Percentiles rank a stretch among this genome's conserved stretches.
Conservation (phyloP, 1,140 invertebrate genomes). For the Bombus affinis region DNA sequence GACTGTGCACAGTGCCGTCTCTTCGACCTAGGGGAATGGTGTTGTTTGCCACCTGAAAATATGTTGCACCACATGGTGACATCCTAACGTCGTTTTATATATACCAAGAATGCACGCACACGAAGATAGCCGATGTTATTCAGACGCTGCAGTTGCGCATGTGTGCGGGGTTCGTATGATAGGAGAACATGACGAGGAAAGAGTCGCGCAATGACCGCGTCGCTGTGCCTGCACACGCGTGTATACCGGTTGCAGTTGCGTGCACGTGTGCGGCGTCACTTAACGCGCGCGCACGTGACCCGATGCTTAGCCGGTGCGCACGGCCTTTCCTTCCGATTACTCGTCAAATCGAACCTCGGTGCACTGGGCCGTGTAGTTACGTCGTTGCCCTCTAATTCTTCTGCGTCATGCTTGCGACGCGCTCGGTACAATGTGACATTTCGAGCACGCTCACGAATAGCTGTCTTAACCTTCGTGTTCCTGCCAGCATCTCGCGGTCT, state of each 20-base stretch:
- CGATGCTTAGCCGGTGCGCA: neutral
- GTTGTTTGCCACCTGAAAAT: constrained; percentile 59
- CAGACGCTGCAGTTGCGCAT: neutral
- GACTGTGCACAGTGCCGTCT: constrained; percentile 14
- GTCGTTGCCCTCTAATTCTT: neutral
- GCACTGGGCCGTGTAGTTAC: neutral
- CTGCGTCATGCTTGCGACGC: neutral
- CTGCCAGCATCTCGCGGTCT: neutral
- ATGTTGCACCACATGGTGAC: constrained; percentile 69
- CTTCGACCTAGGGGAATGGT: constrained; percentile 22
- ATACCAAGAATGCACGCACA: neutral
- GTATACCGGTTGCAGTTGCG: constrained; percentile 18
- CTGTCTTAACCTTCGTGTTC: neutral
- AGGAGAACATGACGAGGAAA: constrained; percentile 40
- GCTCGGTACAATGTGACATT: neutral
- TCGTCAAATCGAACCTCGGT: neutral
- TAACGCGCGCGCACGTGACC: constrained; percentile 36
- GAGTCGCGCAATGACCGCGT: constrained; percentile 30
- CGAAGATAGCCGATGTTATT: too few species aligned
- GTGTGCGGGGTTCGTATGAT: constrained; percentile 7
- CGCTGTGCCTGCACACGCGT: constrained; percentile 1
- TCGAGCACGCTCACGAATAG: neutral
- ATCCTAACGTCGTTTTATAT: constrained; percentile 42
- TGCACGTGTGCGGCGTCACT: constrained; percentile 37
- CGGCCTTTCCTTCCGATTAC: constrained; percentile 3